These are phyloP conservation scores for Edolisoma coerulescens DNA, from an alignment of 2,113 vertebrate genomes.

Conservation along the genomic window DNA sequence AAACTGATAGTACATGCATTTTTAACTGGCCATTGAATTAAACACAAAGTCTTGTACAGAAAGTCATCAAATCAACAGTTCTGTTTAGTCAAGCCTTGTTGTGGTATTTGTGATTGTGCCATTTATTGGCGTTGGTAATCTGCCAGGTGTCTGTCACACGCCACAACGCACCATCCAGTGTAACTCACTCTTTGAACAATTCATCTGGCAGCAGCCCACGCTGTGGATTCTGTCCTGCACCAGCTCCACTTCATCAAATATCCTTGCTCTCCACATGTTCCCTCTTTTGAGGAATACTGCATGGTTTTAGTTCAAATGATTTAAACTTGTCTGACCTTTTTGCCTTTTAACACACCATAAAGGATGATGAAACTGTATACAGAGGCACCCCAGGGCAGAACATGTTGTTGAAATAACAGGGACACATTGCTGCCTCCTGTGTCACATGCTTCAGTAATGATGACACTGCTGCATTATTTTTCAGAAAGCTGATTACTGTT, in stretches of 20 bases:
- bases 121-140: background rate
- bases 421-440: background rate
- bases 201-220: background rate
- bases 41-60: background rate
- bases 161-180: rapidly evolving
- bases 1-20: background rate
- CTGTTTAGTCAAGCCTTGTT: background rate
- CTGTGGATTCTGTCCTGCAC: background rate
- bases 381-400: background rate
- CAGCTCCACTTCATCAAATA: background rate
- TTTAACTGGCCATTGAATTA: background rate
- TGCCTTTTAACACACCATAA: background rate
- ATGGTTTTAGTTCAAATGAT: background rate
- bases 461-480: background rate
- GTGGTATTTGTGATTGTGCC: background rate
- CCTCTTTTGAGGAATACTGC: background rate
- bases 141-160: background rate
- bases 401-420: background rate
- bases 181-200: background rate
- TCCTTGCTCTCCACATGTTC: background rate
- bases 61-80: background rate
- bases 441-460: background rate
- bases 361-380: background rate
- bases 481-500: conserved; percentile 18
- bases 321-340: background rate